Evolutionary conservation across 2,113 vertebrate species (phyloP).

Genomic region (Cinclus mexicanus): DNA sequence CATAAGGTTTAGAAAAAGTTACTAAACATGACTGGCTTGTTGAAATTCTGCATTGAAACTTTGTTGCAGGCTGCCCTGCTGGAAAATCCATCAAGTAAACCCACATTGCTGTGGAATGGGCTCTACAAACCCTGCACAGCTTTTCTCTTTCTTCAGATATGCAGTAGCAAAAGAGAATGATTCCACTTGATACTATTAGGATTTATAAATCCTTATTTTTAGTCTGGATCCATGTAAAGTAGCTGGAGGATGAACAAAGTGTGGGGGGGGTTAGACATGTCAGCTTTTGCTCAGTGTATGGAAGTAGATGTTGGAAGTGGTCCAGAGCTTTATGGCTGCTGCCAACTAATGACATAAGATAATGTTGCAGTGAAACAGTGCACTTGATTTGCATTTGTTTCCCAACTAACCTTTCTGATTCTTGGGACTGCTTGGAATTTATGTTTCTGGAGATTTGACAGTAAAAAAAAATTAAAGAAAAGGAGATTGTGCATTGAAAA

Average conservation of each 20-base stretch:
- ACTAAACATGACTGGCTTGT: not conserved
- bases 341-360: conserved; percentile 64
- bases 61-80: not conserved
- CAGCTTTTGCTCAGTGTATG: conserved; percentile 41
- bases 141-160: not conserved
- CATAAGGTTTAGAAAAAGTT: not conserved
- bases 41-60: not conserved
- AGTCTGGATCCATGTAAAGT: not conserved
- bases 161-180: not conserved
- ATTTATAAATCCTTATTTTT: conserved; percentile 13
- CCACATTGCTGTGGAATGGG: not conserved
- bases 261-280: conserved; percentile 11
- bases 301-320: conserved; percentile 54
- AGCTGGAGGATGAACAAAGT: conserved; percentile 41
- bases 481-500: not conserved
- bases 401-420: conserved; percentile 40
- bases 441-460: not conserved
- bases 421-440: not conserved
- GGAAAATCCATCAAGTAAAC: not conserved
- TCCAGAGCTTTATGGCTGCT: conserved; percentile 61
- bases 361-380: conserved; percentile 48
- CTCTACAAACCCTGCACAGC: not conserved
- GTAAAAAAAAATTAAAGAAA: not conserved
- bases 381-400: conserved; percentile 59
- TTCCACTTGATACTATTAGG: not conserved